Base-by-base conservation (phyloP, 1,140 invertebrate genomes). In the Aphidius ervi region DNA sequence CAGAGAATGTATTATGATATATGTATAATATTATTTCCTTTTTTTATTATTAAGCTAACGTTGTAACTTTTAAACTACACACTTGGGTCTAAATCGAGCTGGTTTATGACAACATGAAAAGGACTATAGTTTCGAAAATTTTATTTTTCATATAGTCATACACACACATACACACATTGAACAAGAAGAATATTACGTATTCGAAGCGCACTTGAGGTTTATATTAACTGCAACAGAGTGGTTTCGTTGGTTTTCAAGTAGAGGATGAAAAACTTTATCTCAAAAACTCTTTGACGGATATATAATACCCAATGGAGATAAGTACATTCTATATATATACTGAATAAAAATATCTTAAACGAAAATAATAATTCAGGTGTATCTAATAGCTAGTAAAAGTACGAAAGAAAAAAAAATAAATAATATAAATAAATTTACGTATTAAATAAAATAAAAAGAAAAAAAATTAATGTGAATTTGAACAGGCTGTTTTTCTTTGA, bases 171-270 rank as follows among this genome's bases (percentile, higher is more conserved):
- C 16, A 16, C 16, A 6, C 37, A 4, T 37, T 54, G 52, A 54
- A 40, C 52, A 50, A 42, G 41, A 61, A 39, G 16, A 46, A 61
- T 61, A 56, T 61, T 61, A 61, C 54, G 59, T 61, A 61, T 61
- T 61, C 59, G 46, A 45, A 56, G 54, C 42, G 59, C 59, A 56
- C 47, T 61, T 43, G 59, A 56, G 59, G 59, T 61, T 61, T 61
- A 56, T 50, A 56, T 61, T 61, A 61, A 61, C 53, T 54, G 54
- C 23, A 31, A 46, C 40, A 56, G 59, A 61, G 59, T 61, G 59
- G 53, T 56, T 61, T 50, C 59, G 59, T 61, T 54, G 59, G 55
- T 61, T 56, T 46, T 23, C 45, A 41, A 54, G 52, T 40, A 10
- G 37, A 49, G 52, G 41, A 56, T 61, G 41, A 56, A 61, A 56